These are phyloP conservation scores for Xylocopa sonorina DNA, from an alignment of 1,140 invertebrate species.

Conservation along the genomic window DNA sequence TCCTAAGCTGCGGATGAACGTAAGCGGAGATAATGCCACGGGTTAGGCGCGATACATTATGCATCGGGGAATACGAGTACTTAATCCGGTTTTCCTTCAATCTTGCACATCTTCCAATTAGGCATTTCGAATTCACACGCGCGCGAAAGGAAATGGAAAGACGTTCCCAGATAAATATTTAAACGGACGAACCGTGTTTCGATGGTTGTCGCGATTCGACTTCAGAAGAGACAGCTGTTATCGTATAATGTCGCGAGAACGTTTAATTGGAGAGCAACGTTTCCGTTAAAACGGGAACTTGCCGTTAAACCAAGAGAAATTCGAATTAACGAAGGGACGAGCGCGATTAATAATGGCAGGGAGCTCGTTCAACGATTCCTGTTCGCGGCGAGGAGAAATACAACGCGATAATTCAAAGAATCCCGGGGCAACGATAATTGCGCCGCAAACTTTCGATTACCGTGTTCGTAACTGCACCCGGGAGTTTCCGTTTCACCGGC, in stretches of 20 bases:
- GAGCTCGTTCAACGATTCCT: background rate
- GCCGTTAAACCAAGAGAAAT: no score
- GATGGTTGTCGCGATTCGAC: no score
- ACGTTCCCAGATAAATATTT: no score
- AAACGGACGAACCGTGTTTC: no score
- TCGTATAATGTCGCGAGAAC: no score
- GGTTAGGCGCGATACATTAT: conserved; percentile 9
- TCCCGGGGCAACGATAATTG: conserved; percentile 20
- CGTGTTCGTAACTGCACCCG: background rate
- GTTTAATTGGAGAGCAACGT: no score
- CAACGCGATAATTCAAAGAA: conserved; percentile 13
- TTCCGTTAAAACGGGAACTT: no score
- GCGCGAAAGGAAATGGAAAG: no score
- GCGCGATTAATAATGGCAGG: no score
- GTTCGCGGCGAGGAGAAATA: background rate
- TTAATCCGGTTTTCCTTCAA: background rate
- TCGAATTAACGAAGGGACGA: no score
- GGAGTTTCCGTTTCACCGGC: background rate
- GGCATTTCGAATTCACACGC: background rate
- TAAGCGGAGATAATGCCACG: no score
- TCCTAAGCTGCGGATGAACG: conserved; percentile 1
- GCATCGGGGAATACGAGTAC: background rate
- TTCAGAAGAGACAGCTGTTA: no score
- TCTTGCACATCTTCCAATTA: background rate
- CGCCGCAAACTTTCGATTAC: conserved; percentile 13